Conservation (phyloP, 2,797 vertebrate genomes). For the Periophthalmus magnuspinnatus region DNA sequence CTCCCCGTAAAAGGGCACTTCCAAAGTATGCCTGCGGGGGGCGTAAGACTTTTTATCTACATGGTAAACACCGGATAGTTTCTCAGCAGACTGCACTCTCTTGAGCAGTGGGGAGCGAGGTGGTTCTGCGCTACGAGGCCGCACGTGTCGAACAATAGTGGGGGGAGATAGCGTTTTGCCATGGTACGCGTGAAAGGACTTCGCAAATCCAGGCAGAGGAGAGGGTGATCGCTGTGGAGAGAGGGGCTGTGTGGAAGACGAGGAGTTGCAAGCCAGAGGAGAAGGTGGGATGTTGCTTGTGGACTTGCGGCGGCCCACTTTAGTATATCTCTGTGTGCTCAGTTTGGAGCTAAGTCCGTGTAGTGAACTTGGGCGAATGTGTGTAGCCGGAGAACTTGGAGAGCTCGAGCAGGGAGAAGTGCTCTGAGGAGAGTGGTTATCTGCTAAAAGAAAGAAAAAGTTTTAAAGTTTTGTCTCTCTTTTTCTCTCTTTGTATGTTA, state of each 20-base stretch:
- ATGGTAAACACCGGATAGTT: slow-evolving; percentile 82
- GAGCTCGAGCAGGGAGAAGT: slow-evolving; percentile 91
- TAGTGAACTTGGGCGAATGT: slow-evolving; percentile 92
- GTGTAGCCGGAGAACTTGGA: slow-evolving; percentile 87
- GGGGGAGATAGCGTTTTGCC: slow-evolving; percentile 89
- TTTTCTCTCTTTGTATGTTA: too few species aligned
- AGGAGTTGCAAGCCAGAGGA: slow-evolving; percentile 86
- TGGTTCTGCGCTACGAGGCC: slow-evolving; percentile 80
- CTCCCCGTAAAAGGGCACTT: slow-evolving; percentile 76
- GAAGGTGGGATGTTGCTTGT: slow-evolving; percentile 98
- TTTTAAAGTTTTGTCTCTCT: neutral
- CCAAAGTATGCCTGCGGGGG: slow-evolving; percentile 73
- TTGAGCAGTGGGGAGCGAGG: slow-evolving; percentile 87
- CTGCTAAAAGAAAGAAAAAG: slow-evolving; percentile 64
- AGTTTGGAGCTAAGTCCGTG: slow-evolving; percentile 92
- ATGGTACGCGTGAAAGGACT: slow-evolving; percentile 82
- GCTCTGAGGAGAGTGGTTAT: slow-evolving; percentile 86
- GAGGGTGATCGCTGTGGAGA: slow-evolving; percentile 91
- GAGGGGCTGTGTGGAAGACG: slow-evolving; percentile 82
- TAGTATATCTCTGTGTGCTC: slow-evolving; percentile 84
- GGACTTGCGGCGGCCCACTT: slow-evolving; percentile 91
- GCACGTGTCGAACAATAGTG: slow-evolving; percentile 82
- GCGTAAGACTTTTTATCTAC: slow-evolving; percentile 76
- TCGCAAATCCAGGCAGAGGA: slow-evolving; percentile 83
- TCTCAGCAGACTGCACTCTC: slow-evolving; percentile 92